Evolutionary conservation across 2,113 vertebrate species (phyloP), one percentile per base, ranked within the genome.

Genomic region (Cyrtonyx montezumae): DNA sequence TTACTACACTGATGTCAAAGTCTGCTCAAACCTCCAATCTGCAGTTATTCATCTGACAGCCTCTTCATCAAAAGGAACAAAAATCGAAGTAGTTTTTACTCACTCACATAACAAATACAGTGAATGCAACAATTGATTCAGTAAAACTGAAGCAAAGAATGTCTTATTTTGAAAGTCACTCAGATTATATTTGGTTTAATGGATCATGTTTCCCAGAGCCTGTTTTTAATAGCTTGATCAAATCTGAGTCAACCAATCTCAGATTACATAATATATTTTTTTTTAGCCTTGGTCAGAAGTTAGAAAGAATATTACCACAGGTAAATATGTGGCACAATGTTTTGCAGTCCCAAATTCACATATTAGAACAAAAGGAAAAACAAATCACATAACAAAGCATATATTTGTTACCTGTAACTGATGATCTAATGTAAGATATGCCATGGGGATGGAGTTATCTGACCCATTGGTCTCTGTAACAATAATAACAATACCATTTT

Each of bases 391-490:
- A 30, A 94, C 26, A 61, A 59, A 92, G 11, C 12, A 25, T 20
- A 6, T 32, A 74, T 45, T 87, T 87, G 89, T 97, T 98, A 99
- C 99, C 99, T 99, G 99, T 77, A 99, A 97, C 94, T 99, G 99
- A 97, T 99, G 99, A 97, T 99, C 99, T 98, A 99, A 98, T 65
- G 99, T 99, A 94, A 99, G 99, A 96, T 99, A 99, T 8, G 99
- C 99, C 99, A 99, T 99, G 96, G 99, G 99, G 97, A 99, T 99
- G 83, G 99, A 99, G 98, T 99, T 99, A 98, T 99, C 99, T 69
- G 99, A 99, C 87, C 99, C 99, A 93, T 99, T 99, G 93, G 98
- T 99, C 97, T 99, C 99, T 99, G 97, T 37, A 98, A 96, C 46
- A 96, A 95, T 19, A 97, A 56, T 32, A 56, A 21, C 84, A 91